Base-by-base conservation (phyloP, 2,888 invertebrate genomes). In the Apodemia hepburni region DNA sequence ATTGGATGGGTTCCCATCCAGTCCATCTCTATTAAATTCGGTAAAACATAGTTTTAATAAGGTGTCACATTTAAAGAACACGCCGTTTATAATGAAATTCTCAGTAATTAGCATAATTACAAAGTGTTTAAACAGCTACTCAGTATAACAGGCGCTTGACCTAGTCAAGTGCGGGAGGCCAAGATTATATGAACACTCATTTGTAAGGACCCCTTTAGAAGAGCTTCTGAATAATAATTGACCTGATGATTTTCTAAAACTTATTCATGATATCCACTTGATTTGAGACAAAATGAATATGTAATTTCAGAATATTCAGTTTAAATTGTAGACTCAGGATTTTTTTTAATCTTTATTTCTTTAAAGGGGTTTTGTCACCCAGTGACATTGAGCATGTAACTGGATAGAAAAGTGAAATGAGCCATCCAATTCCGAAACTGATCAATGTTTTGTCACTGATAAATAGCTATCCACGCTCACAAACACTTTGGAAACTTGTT, bases 171-270 rank as follows among this genome's bases (percentile, higher is more conserved):
- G 57, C 29, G 15, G 57, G 29, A 22, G n/a, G 29, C n/a, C 29
- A 57, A 57, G 54, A 57, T 57, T 57, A 57, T 57, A 22, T n/a
- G 45, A 45, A n/a, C 45, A 45, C 45, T 45, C 45, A 45, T 45
- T 17, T 45, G n/a, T 45, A 17, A 45, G 45, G 17, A 45, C n/a
- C 17, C 7, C 45, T 45, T n/a, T 6, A 8, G 33, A 9, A 17
- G 45, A 45, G n/a, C 8, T 45, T 45, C 45, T 17, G 42, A 42
- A 42, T 42, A 42, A 42, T 42, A 42, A 42, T 42, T 42, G 42
- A 42, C 42, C 42, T 5, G 42, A 42, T 42, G 42, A 42, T 42
- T 42, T 15, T 15, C 42, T 42, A 42, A 42, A 15, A 42, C 42
- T 42, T 42, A 15, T 42, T 42, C 15, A 42, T 42, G 42, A 42